Percentiles rank a stretch among this genome's conserved stretches.
Conservation (phyloP, 2,888 invertebrate genomes). For the Nephrotoma guestfalica region DNA sequence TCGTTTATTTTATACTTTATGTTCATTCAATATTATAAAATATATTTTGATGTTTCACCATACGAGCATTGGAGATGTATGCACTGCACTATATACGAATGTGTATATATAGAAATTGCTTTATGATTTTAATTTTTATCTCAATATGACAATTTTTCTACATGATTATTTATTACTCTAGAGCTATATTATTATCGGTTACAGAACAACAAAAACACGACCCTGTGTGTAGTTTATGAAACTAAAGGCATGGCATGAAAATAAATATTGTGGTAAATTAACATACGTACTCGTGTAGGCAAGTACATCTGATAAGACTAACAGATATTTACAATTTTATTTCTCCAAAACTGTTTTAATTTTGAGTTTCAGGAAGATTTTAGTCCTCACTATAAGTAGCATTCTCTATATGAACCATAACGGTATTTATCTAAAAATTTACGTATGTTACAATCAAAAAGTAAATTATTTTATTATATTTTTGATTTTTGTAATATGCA, state of each 20-base stretch:
- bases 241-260: neutral
- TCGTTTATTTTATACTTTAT: neutral
- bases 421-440: neutral
- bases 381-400: neutral
- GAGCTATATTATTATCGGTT: neutral
- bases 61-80: neutral
- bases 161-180: neutral
- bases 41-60: neutral
- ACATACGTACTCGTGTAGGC: neutral
- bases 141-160: neutral
- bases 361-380: neutral
- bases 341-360: too few species aligned
- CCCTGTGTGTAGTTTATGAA: neutral
- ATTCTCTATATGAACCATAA: neutral
- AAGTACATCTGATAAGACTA: neutral
- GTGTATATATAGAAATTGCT: neutral
- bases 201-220: neutral
- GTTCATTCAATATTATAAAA: neutral
- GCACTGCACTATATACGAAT: neutral
- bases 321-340: neutral
- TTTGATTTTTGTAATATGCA: neutral
- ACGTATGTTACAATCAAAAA: neutral
- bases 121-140: neutral
- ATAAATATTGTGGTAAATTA: neutral
- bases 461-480: neutral